A percentile compares a stretch with the other conserved stretches of the same genome.
Evolutionary conservation across 2,888 invertebrate genomes (phyloP).

Genomic region (Ectemnius continuus): DNA sequence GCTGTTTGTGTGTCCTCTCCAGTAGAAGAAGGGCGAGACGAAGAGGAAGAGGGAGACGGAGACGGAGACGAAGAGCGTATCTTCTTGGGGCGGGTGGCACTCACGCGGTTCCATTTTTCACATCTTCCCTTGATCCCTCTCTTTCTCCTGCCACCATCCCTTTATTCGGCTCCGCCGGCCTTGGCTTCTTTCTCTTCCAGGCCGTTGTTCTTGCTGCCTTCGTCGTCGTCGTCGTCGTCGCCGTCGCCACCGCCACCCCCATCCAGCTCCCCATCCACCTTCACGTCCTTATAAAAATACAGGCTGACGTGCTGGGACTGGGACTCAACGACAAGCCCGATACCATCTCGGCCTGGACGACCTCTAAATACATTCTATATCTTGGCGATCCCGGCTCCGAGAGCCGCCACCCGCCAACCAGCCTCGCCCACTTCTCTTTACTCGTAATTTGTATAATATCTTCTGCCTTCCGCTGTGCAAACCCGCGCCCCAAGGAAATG

Average conservation of each 20-base stretch:
- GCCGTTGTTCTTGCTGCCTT: constrained; percentile 34
- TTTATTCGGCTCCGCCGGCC: constrained; percentile 15
- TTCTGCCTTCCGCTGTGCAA: constrained; percentile 25
- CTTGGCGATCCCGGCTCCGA: constrained; percentile 24
- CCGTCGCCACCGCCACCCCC: not conserved
- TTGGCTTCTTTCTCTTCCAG: constrained; percentile 28
- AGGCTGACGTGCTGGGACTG: constrained; percentile 67
- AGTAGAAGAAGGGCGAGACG: no score
- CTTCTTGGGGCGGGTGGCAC: constrained; percentile 18
- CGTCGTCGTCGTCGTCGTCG: constrained; percentile 8
- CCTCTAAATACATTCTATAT: constrained; percentile 66
- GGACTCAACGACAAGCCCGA: constrained; percentile 59
- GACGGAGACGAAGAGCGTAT: constrained; percentile 11
- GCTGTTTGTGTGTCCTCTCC: constrained; percentile 10
- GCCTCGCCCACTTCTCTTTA: constrained; percentile 61
- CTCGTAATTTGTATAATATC: constrained; percentile 69
- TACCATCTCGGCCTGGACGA: constrained; percentile 13
- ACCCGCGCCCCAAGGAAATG: not conserved
- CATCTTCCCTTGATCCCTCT: constrained; percentile 31
- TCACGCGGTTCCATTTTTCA: constrained; percentile 51
- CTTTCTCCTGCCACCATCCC: constrained; percentile 18
- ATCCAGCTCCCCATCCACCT: constrained; percentile 23
- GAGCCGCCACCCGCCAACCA: constrained; percentile 63
- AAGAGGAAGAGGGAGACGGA: no score
- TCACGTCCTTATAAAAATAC: constrained; percentile 60